phyloP scores from a whole-genome alignment of 2,888 invertebrate genomes.

The Cantharis rustica region DNA sequence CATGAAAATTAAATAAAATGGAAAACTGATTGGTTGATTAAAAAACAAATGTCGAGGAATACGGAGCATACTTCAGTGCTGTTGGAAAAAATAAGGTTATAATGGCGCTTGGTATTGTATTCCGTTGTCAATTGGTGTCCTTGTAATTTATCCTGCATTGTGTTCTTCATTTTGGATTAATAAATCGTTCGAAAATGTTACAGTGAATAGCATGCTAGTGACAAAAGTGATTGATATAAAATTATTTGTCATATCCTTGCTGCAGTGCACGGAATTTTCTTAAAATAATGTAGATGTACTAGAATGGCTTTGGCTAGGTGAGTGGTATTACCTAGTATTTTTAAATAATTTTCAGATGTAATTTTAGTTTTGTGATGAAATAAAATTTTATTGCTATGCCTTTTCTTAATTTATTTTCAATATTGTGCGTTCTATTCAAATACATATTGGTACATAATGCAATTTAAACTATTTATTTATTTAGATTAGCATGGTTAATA shows the following conservation, averaged over 20 bases:
- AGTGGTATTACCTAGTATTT: slow-evolving; percentile 11
- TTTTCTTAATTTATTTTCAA: background rate
- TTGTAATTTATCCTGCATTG: slow-evolving; percentile 17
- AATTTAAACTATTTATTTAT: background rate
- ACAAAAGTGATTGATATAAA: background rate
- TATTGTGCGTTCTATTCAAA: background rate
- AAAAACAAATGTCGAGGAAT: background rate
- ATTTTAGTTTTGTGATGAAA: background rate
- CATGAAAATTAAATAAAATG: background rate
- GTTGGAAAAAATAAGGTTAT: slow-evolving; percentile 27
- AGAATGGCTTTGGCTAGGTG: slow-evolving; percentile 32
- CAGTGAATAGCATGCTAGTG: background rate
- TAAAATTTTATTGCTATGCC: background rate
- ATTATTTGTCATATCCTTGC: slow-evolving; percentile 15
- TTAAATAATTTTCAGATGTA: background rate
- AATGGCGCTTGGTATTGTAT: slow-evolving; percentile 28
- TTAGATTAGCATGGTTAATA: background rate
- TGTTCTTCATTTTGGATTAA: background rate
- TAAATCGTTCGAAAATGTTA: background rate
- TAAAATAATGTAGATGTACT: slow-evolving; percentile 27
- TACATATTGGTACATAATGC: background rate
- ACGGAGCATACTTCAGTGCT: slow-evolving; percentile 15
- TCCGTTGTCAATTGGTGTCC: slow-evolving; percentile 26
- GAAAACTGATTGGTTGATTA: background rate
- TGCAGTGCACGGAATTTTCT: slow-evolving; percentile 26